phyloP scores from a whole-genome alignment of 2,888 invertebrate species.

The Rotaria socialis region DNA sequence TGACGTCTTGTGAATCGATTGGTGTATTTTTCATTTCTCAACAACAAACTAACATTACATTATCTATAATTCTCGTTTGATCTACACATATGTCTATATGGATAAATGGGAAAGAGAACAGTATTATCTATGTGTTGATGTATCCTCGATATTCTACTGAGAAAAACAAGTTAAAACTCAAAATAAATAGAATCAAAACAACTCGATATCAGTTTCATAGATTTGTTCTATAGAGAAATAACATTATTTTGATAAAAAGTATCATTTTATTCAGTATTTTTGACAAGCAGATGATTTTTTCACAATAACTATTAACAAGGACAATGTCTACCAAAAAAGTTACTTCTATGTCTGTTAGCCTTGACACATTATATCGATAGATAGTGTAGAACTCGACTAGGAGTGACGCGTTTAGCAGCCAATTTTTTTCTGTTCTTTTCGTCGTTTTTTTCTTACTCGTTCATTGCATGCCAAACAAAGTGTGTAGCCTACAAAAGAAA shows the following conservation, averaged over 20 bases:
- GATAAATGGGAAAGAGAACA: too few relatives aligned
- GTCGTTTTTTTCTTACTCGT: background rate
- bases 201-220: background rate
- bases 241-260: background rate
- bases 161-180: background rate
- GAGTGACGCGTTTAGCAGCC: background rate
- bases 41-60: background rate
- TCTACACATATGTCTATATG: background rate
- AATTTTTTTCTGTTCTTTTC: background rate
- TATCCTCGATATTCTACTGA: background rate
- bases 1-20: background rate
- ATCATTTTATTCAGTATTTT: background rate
- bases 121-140: background rate
- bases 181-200: background rate
- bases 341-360: background rate
- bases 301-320: background rate
- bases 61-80: background rate
- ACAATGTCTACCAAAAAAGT: background rate
- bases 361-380: background rate
- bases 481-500: background rate
- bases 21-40: background rate
- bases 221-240: background rate
- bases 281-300: background rate
- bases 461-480: background rate
- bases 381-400: background rate